Base-by-base conservation (phyloP, 1,140 invertebrate species). In the Akabosia matsudoensis region DNA sequence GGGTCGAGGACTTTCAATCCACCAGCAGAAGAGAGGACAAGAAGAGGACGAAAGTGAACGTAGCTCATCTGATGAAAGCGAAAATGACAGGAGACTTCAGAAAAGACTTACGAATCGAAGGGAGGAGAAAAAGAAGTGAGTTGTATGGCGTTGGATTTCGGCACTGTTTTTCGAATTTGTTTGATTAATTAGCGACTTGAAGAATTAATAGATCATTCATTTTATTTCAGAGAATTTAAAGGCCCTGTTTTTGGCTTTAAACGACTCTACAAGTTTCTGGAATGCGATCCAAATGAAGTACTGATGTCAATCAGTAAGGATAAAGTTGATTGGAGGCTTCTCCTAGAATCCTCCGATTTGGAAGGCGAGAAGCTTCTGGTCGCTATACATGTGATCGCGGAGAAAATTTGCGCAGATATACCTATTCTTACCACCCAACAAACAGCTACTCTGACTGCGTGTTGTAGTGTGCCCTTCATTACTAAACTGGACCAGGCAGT, bases 171-270 rank as follows among this genome's bases (percentile, higher is more conserved):
- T 70, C 18, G n/a, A n/a, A n/a, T n/a, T n/a, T n/a, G n/a, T n/a
- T n/a, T n/a, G n/a, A n/a, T n/a, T n/a, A n/a, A n/a, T n/a, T n/a
- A n/a, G n/a, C n/a, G n/a, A 72, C 3, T 24, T 34, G 4, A 4
- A 72, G 3, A 37, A 45, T 72, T n/a, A n/a, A 72, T 45, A 37
- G n/a, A 22, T 7, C 30, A 13, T 72, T 10, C 24, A 7, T 45
- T 28, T 45, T 37, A 26, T 4, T 10, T 3, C 45, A 45, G 37
- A 34, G 28, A 72, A 67, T 67, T 67, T 67, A 72, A 73, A 28
- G 72, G 75, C 1, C 78, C 78, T 4, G 70, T 79, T 3, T 79
- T 79, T 70, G 78, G 78, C 34, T 79, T 79, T 37, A 77, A 75
- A 52, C 24, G 74, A 26, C 73, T 79, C n/a, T 30, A 71, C 31